Percentiles rank a stretch among this genome's conserved stretches.
These are phyloP conservation scores for Micropoecilia bifurca DNA, from an alignment of 2,797 vertebrate genomes.

Conservation along the genomic window DNA sequence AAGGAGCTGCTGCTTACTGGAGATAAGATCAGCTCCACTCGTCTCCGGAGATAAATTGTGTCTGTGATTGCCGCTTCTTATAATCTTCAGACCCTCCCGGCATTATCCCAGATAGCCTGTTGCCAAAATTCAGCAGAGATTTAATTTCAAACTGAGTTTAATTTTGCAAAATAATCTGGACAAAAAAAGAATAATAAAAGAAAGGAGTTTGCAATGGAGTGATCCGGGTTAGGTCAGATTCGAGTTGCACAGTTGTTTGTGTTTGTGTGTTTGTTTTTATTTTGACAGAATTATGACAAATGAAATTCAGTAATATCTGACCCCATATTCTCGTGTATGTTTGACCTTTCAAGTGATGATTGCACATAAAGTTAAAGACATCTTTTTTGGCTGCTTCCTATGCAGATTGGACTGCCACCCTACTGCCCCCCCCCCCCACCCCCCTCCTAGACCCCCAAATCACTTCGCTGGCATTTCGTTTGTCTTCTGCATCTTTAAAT, in stretches of 20 bases:
- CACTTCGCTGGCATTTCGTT: constrained; percentile 29
- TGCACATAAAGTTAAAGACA: not conserved
- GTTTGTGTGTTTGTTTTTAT: not conserved
- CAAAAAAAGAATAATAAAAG: not conserved
- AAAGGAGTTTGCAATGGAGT: not conserved
- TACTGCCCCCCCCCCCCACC: not conserved
- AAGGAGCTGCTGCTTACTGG: constrained; percentile 33
- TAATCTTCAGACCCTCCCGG: constrained; percentile 39
- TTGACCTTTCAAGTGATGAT: not conserved
- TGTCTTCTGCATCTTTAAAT: constrained; percentile 60
- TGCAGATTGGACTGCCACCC: not conserved
- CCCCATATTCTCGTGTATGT: not conserved
- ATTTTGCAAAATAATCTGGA: constrained; percentile 17
- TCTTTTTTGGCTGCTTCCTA: constrained; percentile 8
- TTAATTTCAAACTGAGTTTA: constrained; percentile 27
- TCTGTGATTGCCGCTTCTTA: constrained; percentile 35
- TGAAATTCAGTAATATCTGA: not conserved
- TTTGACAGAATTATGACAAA: not conserved
- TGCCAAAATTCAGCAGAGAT: constrained; percentile 26
- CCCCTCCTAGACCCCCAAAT: constrained; percentile 6
- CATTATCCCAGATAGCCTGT: constrained; percentile 18
- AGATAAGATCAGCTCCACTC: constrained; percentile 53
- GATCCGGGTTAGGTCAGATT: not conserved
- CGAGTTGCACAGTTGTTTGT: not conserved
- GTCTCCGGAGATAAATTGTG: constrained; percentile 41